These are phyloP conservation scores for Cremastinae sp. DNA, from an alignment of 2,888 invertebrate species.

Conservation along the genomic window DNA sequence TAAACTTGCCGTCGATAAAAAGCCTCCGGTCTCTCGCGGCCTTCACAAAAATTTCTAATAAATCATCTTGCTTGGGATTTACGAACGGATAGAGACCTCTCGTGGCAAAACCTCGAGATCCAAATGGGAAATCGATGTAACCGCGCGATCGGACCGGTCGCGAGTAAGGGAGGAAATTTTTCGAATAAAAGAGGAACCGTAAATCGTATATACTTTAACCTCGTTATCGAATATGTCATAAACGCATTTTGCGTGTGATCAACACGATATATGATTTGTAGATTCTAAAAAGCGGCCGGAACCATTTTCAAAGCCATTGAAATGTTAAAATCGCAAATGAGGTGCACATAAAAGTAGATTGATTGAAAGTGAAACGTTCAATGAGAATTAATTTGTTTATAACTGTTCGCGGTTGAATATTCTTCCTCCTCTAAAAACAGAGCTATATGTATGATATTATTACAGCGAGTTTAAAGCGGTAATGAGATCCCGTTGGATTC, in stretches of 20 bases:
- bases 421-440: constrained; percentile 9
- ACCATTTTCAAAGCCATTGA: neutral
- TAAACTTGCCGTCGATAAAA: constrained; percentile 64
- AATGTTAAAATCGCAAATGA: neutral
- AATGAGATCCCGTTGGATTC: constrained; percentile 27
- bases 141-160: constrained; percentile 28
- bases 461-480: neutral
- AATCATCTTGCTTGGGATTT: constrained; percentile 62
- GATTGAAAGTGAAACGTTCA: constrained; percentile 4
- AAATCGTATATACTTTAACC: constrained; percentile 40
- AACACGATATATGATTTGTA: constrained; percentile 12
- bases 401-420: neutral
- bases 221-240: constrained; percentile 44
- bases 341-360: constrained; percentile 1
- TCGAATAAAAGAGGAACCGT: constrained; percentile 53
- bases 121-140: constrained; percentile 61
- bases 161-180: constrained; percentile 9
- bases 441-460: constrained; percentile 17
- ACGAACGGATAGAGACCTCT: constrained; percentile 51
- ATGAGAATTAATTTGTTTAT: constrained; percentile 2
- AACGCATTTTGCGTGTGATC: constrained; percentile 32
- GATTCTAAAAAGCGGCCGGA: constrained; percentile 20
- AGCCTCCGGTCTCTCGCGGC: constrained; percentile 52
- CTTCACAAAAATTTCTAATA: constrained; percentile 64
- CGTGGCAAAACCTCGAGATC: constrained; percentile 44